These are phyloP conservation scores for Macrosiphum euphorbiae DNA, from an alignment of 2,888 invertebrate species.

Conservation along the genomic window DNA sequence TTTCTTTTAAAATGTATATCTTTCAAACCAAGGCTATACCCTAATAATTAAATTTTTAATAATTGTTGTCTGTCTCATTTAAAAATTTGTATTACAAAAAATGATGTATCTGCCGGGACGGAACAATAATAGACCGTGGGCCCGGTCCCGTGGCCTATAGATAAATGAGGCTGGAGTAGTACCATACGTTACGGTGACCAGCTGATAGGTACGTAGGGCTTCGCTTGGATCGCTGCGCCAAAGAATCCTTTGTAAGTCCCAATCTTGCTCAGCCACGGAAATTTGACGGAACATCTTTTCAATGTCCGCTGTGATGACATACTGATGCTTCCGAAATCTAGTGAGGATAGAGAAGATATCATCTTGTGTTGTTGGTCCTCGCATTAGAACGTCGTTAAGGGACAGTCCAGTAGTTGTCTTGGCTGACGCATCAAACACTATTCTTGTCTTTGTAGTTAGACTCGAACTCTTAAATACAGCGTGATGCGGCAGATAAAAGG, in stretches of 20 bases:
- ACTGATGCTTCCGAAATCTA: background rate
- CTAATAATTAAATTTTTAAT: too few relatives aligned
- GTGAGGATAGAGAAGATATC: conserved; percentile 44
- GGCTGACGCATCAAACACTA: background rate
- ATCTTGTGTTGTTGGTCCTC: conserved; percentile 65
- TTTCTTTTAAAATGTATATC: too few relatives aligned
- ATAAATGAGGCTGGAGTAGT: conserved; percentile 39
- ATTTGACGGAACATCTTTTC: conserved; percentile 46
- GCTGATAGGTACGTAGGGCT: background rate
- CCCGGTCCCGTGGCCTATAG: too few relatives aligned
- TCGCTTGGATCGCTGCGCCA: conserved; percentile 33
- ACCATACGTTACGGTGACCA: conserved; percentile 48
- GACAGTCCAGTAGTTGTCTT: conserved; percentile 52
- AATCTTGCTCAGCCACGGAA: background rate
- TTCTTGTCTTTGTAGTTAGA: background rate
- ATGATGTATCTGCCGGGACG: too few relatives aligned
- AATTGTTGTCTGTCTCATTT: too few relatives aligned
- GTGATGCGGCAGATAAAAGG: background rate
- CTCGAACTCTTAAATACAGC: background rate
- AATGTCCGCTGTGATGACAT: background rate
- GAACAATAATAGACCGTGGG: too few relatives aligned
- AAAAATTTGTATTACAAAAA: too few relatives aligned
- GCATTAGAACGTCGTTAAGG: conserved; percentile 61
- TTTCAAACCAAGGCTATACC: too few relatives aligned
- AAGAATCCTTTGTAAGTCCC: conserved; percentile 39